Evolutionary conservation across 2,797 vertebrate species (phyloP).

Genomic region (Diplodus puntazzo): DNA sequence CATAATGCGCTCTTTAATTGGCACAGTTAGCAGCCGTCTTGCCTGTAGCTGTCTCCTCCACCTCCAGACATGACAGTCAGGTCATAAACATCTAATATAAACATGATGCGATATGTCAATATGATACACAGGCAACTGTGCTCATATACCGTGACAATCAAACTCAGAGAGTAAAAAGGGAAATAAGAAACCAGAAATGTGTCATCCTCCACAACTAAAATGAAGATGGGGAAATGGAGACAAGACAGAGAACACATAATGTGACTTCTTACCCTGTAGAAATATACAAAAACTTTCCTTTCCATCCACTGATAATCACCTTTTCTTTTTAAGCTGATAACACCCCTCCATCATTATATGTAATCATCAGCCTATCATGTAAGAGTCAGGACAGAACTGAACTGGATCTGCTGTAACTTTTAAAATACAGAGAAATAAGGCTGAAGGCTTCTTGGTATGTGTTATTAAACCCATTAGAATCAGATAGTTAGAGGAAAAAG

Average conservation of each 20-base stretch:
- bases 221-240: no score
- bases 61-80: no score
- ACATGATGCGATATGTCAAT: no score
- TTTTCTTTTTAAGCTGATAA: conserved; percentile 22
- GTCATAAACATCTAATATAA: no score
- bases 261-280: no score
- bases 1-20: no score
- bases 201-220: neutral
- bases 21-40: no score
- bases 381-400: neutral
- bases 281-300: neutral
- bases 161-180: no score
- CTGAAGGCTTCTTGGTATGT: neutral
- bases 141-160: no score
- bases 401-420: neutral
- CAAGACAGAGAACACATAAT: no score
- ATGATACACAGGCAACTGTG: no score
- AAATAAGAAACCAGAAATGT: neutral
- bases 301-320: conserved; percentile 15
- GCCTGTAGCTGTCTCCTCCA: no score
- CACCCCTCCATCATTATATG: conserved; percentile 19
- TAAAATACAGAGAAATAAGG: neutral
- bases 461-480: conserved; percentile 2
- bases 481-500: neutral
- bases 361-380: conserved; percentile 19